A percentile compares a stretch with the other conserved stretches of the same genome.
Evolutionary conservation across 2,797 vertebrate genomes (phyloP).

Genomic region (Linurgus olivaceus): DNA sequence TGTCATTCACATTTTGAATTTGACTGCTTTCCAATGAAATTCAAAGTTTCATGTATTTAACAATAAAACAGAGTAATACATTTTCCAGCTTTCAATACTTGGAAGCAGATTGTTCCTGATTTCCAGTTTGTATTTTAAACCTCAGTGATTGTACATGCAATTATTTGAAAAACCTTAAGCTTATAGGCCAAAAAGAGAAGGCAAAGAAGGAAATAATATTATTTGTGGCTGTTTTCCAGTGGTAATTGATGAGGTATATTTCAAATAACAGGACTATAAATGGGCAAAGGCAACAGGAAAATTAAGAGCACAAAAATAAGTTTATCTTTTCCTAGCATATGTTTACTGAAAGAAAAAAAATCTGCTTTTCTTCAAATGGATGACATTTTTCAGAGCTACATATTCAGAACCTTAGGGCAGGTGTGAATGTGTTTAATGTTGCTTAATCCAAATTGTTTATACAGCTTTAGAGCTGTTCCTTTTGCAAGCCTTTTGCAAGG

Average conservation of each 20-base stretch:
- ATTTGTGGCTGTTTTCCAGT: neutral
- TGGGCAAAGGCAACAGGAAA: neutral
- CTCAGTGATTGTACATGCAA: neutral
- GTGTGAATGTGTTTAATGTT: neutral
- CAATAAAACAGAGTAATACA: neutral
- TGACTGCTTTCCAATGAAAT: neutral
- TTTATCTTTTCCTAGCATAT: neutral
- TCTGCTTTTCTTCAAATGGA: neutral
- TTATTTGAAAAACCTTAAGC: neutral
- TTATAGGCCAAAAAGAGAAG: neutral
- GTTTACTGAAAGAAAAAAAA: conserved; percentile 3
- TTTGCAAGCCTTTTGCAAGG: neutral
- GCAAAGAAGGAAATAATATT: neutral
- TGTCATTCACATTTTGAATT: neutral
- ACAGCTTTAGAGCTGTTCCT: neutral
- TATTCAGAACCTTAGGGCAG: neutral
- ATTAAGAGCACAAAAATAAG: neutral
- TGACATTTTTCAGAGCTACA: neutral
- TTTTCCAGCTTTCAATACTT: neutral
- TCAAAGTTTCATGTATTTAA: neutral
- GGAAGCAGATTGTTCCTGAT: neutral
- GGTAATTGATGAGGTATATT: neutral
- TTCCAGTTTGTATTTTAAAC: neutral
- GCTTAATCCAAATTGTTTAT: conserved; percentile 3
- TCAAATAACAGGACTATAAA: neutral